Percentiles rank a stretch among this genome's conserved stretches.
Conservation (phyloP, 2,797 vertebrate genomes). For the Anisognathus igniventris region DNA sequence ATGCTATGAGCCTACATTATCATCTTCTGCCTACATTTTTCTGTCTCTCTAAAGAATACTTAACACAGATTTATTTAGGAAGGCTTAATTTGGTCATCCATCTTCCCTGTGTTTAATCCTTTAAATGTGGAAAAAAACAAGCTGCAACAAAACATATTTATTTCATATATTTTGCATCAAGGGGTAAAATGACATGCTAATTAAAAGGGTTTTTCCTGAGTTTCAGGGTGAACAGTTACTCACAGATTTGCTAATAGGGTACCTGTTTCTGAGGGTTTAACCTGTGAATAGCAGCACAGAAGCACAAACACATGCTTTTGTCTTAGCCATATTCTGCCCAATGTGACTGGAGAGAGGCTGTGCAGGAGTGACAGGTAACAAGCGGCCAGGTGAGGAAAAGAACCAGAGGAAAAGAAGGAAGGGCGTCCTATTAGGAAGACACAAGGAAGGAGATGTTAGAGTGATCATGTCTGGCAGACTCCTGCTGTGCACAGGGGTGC, state of each 20-base stretch:
- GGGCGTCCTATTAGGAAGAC: neutral
- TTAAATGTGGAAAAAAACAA: neutral
- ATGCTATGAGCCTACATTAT: neutral
- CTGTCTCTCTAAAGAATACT: neutral
- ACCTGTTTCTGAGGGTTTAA: neutral
- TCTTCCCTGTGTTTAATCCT: neutral
- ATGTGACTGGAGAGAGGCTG: neutral
- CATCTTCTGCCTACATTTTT: neutral
- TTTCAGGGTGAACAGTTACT: neutral
- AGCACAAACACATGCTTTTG: neutral
- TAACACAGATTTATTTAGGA: neutral
- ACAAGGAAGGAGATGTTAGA: neutral
- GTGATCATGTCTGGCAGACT: neutral
- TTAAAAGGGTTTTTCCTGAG: neutral
- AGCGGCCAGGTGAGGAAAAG: neutral
- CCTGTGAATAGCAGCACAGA: neutral
- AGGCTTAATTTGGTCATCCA: neutral
- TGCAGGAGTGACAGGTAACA: neutral
- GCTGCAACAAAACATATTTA: neutral
- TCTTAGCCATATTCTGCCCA: neutral
- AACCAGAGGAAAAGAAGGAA: neutral
- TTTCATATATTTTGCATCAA: neutral
- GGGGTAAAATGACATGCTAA: neutral
- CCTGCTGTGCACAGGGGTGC: neutral
- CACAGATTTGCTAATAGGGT: neutral